Conservation (phyloP, 1,140 invertebrate species). For the Homarus americanus region DNA sequence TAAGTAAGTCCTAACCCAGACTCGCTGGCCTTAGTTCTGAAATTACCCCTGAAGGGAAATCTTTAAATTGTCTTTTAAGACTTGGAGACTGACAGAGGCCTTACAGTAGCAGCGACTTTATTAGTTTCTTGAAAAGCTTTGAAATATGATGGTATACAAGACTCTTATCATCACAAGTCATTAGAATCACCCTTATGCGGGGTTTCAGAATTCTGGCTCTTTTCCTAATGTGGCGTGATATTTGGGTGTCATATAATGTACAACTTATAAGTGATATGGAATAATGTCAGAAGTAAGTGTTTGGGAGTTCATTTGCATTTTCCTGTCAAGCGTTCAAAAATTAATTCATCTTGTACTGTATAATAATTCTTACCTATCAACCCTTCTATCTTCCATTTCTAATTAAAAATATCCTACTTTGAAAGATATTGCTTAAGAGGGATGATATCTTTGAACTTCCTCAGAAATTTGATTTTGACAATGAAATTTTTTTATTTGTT, state of each 20-base stretch:
- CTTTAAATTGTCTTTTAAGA: background rate
- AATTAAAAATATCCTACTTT: too few species aligned
- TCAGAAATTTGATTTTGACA: too few species aligned
- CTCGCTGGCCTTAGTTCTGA: conserved; percentile 2
- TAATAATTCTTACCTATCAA: too few species aligned
- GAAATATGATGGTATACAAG: background rate
- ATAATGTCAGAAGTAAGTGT: background rate
- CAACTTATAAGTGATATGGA: background rate
- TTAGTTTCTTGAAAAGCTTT: background rate
- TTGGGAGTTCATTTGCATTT: too few species aligned
- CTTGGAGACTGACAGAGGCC: background rate
- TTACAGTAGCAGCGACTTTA: background rate
- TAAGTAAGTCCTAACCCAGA: conserved; percentile 41
- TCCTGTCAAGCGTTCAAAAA: too few species aligned
- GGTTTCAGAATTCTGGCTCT: background rate
- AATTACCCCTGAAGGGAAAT: background rate
- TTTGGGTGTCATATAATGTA: background rate
- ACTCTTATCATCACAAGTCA: background rate
- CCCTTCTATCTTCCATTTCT: too few species aligned
- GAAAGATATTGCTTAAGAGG: too few species aligned
- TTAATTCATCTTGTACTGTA: too few species aligned
- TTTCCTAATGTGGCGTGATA: background rate
- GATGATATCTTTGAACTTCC: too few species aligned
- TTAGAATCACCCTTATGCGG: background rate
- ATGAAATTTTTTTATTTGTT: too few species aligned